Evolutionary conservation across 2,888 invertebrate species (phyloP).

Genomic region (Notocelia uddmanniana): DNA sequence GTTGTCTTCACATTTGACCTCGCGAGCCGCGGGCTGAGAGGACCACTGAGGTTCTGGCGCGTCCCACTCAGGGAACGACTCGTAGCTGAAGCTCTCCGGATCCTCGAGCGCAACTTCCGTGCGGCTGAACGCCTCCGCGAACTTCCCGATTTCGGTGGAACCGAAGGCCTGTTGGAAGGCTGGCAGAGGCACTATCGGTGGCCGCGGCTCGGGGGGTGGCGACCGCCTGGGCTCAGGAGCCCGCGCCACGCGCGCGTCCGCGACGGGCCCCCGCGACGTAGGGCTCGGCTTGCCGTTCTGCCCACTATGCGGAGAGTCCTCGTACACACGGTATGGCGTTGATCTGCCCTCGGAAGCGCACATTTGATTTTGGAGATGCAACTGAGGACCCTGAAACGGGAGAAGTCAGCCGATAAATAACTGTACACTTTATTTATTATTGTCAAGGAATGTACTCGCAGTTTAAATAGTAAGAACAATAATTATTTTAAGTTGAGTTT

Average conservation of each 20-base stretch:
- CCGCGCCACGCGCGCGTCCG: slow-evolving; percentile 53
- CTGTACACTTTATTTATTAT: not conserved
- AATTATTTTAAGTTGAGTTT: too few relatives aligned
- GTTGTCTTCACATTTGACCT: slow-evolving; percentile 82
- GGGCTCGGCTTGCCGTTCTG: slow-evolving; percentile 61
- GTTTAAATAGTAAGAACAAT: not conserved
- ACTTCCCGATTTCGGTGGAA: slow-evolving; percentile 94
- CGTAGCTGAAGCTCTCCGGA: slow-evolving; percentile 67
- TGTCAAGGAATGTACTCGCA: not conserved
- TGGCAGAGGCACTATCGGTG: slow-evolving; percentile 88
- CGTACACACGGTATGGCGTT: slow-evolving; percentile 73
- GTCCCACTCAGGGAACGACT: slow-evolving; percentile 79
- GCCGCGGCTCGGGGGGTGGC: slow-evolving; percentile 72
- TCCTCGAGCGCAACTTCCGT: slow-evolving; percentile 82
- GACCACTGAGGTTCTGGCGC: slow-evolving; percentile 75
- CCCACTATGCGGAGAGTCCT: slow-evolving; percentile 66
- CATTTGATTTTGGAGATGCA: slow-evolving; percentile 65
- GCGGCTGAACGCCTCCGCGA: slow-evolving; percentile 89
- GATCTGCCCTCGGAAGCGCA: slow-evolving; percentile 72
- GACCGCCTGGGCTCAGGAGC: slow-evolving; percentile 63
- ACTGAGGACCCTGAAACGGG: slow-evolving; percentile 67
- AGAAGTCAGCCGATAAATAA: not conserved
- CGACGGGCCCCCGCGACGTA: slow-evolving; percentile 47
- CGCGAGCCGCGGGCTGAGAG: slow-evolving; percentile 70
- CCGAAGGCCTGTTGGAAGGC: slow-evolving; percentile 95